Evolutionary conservation across 2,797 vertebrate species (phyloP).

Genomic region (Enteromius thamalakanensis): DNA sequence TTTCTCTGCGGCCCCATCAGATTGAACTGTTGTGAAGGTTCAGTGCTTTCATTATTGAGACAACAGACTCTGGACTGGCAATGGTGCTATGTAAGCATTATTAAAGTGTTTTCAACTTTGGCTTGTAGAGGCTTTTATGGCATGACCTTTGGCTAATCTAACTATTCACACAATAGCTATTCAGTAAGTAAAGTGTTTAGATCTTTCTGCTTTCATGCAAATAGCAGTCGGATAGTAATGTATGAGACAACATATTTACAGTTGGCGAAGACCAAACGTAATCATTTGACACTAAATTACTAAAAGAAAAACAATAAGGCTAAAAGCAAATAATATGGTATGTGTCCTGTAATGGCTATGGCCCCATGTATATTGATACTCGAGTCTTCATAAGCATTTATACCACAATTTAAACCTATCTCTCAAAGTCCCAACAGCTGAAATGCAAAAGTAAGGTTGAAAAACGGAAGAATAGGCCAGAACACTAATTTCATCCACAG

Average conservation of each 20-base stretch:
- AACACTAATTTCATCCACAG: slow-evolving; percentile 19
- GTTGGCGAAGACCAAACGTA: background rate
- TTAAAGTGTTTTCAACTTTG: background rate
- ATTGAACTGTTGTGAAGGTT: background rate
- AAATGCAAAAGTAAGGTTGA: slow-evolving; percentile 24
- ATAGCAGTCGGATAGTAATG: background rate
- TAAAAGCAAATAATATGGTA: background rate
- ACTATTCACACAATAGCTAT: background rate
- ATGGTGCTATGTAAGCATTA: slow-evolving; percentile 1
- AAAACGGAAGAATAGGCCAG: background rate
- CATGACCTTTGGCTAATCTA: background rate
- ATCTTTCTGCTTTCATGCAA: background rate
- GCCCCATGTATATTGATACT: background rate
- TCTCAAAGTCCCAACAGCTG: background rate
- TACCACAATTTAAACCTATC: background rate
- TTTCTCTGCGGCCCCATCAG: slow-evolving; percentile 1
- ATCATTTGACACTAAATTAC: background rate
- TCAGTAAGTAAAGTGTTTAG: background rate
- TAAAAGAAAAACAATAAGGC: background rate
- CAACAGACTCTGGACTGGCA: background rate
- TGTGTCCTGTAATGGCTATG: background rate
- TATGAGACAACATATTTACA: background rate
- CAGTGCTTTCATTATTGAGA: background rate
- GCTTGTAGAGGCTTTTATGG: background rate
- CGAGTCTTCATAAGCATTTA: background rate